Base-by-base conservation (phyloP, 2,797 vertebrate genomes). In the Cuniculus paca region DNA sequence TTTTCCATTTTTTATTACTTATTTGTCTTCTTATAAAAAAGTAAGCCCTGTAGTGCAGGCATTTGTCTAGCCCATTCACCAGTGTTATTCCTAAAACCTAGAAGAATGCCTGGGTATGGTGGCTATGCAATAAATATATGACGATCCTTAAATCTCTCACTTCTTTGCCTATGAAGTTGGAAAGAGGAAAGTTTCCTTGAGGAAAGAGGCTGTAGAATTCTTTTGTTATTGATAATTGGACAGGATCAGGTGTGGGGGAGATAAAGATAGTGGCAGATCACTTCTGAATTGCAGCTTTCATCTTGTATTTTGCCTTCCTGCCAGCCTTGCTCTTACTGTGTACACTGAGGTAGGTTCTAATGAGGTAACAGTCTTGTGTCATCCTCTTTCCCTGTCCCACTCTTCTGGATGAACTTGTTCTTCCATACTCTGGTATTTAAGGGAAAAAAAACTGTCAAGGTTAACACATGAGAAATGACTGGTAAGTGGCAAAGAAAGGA, bases 381-480 rank as follows among this genome's bases (percentile, higher is more conserved):
- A 45, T 77, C 26, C 52, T 75, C 19, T 60, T 52, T 97, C 36
- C 42, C n/a, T 72, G 70, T 34, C 11, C 22, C 16, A 7, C 90
- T 84, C 63, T 26, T 94, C 52, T 54, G 36, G 24, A 20, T 45
- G 24, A 20, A 54, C 5, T 89, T 45, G 54, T 92, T 70, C 34
- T 80, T 87, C 88, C 45, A 81, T 56, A 56, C 6, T 2, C 63
- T 72, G 12, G 12, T 83, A 87, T 60, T 63, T 85, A 84, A 34
- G 54, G 11, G 26, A 1, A 1, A 14, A 45, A 61, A 70, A 88
- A 77, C 16, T 45, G 9, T 50, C 6, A 22, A 20, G 20, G 70
- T 78, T 92, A 94, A 87, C 17, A 31, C 79, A 58, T 90, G 61
- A 83, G 36, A 52, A 80, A 13, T 80, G 52, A 26, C 45, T 95